These are phyloP conservation scores for Drosophila baimaii DNA, from an alignment of 1,140 invertebrate genomes.

Conservation along the genomic window DNA sequence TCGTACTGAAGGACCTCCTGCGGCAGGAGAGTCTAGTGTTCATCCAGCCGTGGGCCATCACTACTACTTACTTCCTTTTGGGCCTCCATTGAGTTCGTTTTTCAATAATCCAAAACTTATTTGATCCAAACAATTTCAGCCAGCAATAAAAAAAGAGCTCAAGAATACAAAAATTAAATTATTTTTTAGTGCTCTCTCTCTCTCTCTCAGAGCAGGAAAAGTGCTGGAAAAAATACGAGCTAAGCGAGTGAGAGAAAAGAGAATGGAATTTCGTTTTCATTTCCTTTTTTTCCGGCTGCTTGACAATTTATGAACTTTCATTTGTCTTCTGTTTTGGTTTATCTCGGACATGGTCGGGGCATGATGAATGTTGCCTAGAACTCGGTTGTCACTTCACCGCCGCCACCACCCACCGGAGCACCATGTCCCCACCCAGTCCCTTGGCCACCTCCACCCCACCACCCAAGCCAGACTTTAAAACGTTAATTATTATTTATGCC, in stretches of 20 bases:
- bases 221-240: conserved; percentile 2
- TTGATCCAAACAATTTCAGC: conserved; percentile 5
- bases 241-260: background rate
- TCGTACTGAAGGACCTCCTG: too few relatives aligned
- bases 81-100: too few relatives aligned
- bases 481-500: conserved; percentile 43
- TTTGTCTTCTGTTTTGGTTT: conserved; percentile 53
- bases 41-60: too few relatives aligned
- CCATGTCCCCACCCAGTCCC: too few relatives aligned
- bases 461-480: conserved; percentile 20
- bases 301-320: conserved; percentile 57
- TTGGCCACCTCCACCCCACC: background rate
- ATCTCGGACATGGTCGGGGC: conserved; percentile 46
- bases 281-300: conserved; percentile 41
- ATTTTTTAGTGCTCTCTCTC: conserved; percentile 27
- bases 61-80: too few relatives aligned
- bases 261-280: conserved; percentile 35
- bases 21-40: too few relatives aligned
- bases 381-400: conserved; percentile 12
- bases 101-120: background rate
- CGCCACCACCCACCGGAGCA: too few relatives aligned
- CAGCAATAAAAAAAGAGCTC: background rate
- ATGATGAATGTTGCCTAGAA: conserved; percentile 43
- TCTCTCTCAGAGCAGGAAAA: too few relatives aligned
- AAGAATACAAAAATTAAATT: conserved; percentile 23